Evolutionary conservation across 2,888 invertebrate genomes (phyloP).

Genomic region (Pollenia griseotomentosa): DNA sequence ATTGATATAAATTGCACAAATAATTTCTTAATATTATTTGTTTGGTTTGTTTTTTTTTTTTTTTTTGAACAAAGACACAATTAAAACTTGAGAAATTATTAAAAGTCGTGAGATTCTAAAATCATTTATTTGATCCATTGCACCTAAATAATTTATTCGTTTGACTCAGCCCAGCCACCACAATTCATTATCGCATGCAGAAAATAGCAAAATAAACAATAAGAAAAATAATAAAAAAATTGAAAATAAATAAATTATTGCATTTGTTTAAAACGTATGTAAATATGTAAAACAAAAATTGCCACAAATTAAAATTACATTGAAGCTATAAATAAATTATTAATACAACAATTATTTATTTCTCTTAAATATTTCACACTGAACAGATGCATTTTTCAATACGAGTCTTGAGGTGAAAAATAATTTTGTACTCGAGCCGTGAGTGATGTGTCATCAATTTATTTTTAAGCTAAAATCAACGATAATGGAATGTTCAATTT

Average conservation of each 20-base stretch:
- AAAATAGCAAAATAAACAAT: constrained; percentile 7
- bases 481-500: constrained; percentile 20
- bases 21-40: constrained; percentile 16
- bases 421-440: background rate
- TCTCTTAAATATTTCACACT: constrained; percentile 18
- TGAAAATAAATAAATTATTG: constrained; percentile 3
- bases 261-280: constrained; percentile 17
- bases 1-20: background rate
- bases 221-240: background rate
- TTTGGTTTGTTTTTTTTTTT: background rate
- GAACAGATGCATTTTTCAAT: constrained; percentile 43
- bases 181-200: constrained; percentile 57
- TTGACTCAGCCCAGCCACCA: constrained; percentile 36
- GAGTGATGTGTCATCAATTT: constrained; percentile 52
- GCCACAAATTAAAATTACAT: constrained; percentile 65
- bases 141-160: constrained; percentile 19
- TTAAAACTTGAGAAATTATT: constrained; percentile 3
- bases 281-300: constrained; percentile 31
- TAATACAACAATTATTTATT: constrained; percentile 52
- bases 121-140: constrained; percentile 28
- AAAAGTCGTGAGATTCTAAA: constrained; percentile 49
- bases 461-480: constrained; percentile 38
- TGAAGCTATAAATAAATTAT: constrained; percentile 62
- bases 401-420: constrained; percentile 39
- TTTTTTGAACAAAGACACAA: constrained; percentile 14